These are phyloP conservation scores for Esox lucius DNA, from an alignment of 2,797 vertebrate genomes.

Conservation along the genomic window DNA sequence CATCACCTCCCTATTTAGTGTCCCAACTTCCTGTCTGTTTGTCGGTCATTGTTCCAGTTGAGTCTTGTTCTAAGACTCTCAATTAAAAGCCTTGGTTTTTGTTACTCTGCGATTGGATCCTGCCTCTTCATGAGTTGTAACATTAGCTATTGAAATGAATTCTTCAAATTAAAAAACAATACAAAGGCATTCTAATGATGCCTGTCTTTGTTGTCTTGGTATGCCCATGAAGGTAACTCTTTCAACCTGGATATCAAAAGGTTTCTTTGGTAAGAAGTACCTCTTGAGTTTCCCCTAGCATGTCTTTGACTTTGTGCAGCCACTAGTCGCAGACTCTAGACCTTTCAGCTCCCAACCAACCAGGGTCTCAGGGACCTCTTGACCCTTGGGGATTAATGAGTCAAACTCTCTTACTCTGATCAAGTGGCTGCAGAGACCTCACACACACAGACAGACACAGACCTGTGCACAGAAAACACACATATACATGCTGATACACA, in stretches of 20 bases:
- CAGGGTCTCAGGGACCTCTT: background rate
- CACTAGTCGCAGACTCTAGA: background rate
- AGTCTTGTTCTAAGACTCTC: too few species aligned
- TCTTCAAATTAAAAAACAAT: background rate
- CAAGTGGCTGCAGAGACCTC: background rate
- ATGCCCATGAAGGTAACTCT: background rate
- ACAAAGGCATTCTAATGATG: background rate
- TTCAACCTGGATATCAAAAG: background rate
- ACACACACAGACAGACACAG: background rate
- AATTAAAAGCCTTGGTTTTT: too few species aligned
- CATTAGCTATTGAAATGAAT: background rate
- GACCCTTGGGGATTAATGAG: background rate
- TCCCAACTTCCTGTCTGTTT: too few species aligned
- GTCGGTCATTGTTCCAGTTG: too few species aligned
- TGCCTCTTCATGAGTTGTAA: too few species aligned
- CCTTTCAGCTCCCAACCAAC: background rate
- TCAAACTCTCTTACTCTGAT: background rate
- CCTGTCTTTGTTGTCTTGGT: background rate
- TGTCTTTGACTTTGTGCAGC: background rate
- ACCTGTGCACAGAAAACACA: too few species aligned
- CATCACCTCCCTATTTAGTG: too few species aligned
- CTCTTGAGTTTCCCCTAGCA: background rate
- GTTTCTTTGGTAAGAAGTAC: background rate
- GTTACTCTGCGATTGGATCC: too few species aligned
- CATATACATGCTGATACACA: too few species aligned